Percentiles rank a stretch among this genome's conserved stretches.
Evolutionary conservation across 92 coral and sea anemone genomes (phyloP).

Genomic region (Epizoanthus rinbou): DNA sequence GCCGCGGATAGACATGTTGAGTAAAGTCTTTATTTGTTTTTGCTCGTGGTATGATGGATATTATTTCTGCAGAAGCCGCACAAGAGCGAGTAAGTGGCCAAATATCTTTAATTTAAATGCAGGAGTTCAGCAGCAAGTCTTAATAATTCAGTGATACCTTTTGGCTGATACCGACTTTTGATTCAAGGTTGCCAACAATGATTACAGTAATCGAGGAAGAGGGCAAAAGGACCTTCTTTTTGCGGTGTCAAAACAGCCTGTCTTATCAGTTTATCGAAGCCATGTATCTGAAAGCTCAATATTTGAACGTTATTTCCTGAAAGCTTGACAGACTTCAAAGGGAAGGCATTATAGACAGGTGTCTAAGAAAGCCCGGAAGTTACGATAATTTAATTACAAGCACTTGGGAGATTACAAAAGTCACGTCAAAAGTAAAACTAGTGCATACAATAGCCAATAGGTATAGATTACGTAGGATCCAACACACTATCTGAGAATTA

Average conservation of each 20-base stretch:
- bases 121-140: too few species aligned
- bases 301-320: neutral
- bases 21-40: too few species aligned
- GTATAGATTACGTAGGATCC: too few species aligned
- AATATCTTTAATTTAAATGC: too few species aligned
- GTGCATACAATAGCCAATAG: neutral
- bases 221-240: neutral
- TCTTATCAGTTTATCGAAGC: neutral
- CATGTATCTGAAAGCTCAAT: too few species aligned
- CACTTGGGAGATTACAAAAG: neutral
- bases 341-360: neutral
- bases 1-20: too few species aligned
- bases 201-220: neutral
- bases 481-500: neutral
- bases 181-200: neutral
- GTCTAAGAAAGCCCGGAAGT: neutral
- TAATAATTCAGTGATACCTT: too few species aligned
- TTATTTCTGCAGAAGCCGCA: too few species aligned
- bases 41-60: too few species aligned
- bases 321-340: neutral
- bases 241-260: neutral
- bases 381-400: neutral
- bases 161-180: neutral
- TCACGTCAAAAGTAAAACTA: neutral
- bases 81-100: too few species aligned